A percentile compares a stretch with the other conserved stretches of the same genome.
Evolutionary conservation across 2,797 vertebrate species (phyloP).

Genomic region (Typhlichthys eigenmanni): DNA sequence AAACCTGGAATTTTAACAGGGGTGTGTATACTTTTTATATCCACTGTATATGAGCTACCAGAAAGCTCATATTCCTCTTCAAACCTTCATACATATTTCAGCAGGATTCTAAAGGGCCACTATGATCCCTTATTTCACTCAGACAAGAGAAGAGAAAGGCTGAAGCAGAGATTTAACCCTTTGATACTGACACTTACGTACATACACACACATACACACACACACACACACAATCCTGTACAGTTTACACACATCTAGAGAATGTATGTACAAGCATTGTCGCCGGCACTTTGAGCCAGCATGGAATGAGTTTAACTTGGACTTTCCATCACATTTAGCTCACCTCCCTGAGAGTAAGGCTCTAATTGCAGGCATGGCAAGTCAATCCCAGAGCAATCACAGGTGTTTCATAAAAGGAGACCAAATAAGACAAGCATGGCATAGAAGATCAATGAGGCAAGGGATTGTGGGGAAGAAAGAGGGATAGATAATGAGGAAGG

Average conservation of each 20-base stretch:
- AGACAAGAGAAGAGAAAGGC: conserved; percentile 12
- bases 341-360: conserved; percentile 21
- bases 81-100: conserved; percentile 72
- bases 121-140: conserved; percentile 58
- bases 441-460: conserved; percentile 38
- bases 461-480: conserved; percentile 20
- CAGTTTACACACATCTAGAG: neutral
- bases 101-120: conserved; percentile 62
- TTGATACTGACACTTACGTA: neutral
- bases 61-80: conserved; percentile 41
- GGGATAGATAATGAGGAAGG: conserved; percentile 15
- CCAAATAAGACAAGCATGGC: conserved; percentile 44
- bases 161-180: neutral
- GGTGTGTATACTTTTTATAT: too few relatives aligned
- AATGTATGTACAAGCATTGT: conserved; percentile 3
- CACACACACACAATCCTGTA: too few relatives aligned
- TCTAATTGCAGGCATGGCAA: conserved; percentile 44
- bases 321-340: conserved; percentile 22
- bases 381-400: conserved; percentile 47
- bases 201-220: too few relatives aligned
- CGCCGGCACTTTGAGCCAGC: conserved; percentile 28
- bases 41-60: too few relatives aligned
- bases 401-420: conserved; percentile 61
- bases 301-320: conserved; percentile 10
- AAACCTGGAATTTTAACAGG: too few relatives aligned